Conservation (phyloP, 2,113 vertebrate species). For the Chaetodon trifascialis region DNA sequence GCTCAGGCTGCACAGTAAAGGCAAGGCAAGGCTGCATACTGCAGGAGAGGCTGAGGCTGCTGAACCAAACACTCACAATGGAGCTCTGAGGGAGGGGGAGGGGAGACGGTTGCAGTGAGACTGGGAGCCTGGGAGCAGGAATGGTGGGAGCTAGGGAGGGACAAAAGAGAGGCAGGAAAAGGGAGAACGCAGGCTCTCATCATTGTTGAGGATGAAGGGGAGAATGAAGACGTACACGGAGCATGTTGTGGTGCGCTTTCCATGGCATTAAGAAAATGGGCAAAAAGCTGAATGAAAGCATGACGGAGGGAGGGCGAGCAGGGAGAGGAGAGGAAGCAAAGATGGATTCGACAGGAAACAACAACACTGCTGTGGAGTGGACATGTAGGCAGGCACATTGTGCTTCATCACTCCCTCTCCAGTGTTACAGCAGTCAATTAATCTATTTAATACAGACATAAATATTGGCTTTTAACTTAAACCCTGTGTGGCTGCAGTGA, state of each 20-base stretch:
- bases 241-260: constrained; percentile 13
- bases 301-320: constrained; percentile 22
- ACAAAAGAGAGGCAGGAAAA: constrained; percentile 66
- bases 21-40: constrained; percentile 71
- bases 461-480: constrained; percentile 6
- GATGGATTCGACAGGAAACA: constrained; percentile 41
- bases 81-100: constrained; percentile 68
- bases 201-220: constrained; percentile 52
- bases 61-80: constrained; percentile 78
- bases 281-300: neutral
- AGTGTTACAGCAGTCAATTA: constrained; percentile 21
- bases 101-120: constrained; percentile 62
- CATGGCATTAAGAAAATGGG: constrained; percentile 40
- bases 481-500: neutral
- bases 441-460: constrained; percentile 16
- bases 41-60: constrained; percentile 79
- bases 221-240: constrained; percentile 20
- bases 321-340: constrained; percentile 20
- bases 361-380: constrained; percentile 36
- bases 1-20: constrained; percentile 63
- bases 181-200: constrained; percentile 40
- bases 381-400: constrained; percentile 26
- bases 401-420: constrained; percentile 18
- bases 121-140: constrained; percentile 68
- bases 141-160: constrained; percentile 69